Base-by-base conservation (phyloP, 2,797 vertebrate genomes). In the Epinephelus awoara region DNA sequence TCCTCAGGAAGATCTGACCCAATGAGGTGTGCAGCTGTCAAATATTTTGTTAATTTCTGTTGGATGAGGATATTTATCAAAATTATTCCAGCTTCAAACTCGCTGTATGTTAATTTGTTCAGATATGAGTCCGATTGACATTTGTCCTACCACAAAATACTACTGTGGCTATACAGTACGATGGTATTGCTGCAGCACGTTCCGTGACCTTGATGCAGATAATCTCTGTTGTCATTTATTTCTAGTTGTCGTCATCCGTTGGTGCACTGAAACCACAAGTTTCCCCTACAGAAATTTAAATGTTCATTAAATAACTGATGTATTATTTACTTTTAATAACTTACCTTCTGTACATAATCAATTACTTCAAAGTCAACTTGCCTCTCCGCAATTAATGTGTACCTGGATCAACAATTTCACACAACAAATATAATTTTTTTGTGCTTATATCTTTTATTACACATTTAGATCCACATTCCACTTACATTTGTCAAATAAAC, bases 361-460 rank as follows among this genome's bases (percentile, higher is more conserved):
- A 50, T 21, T 12, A 55, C 40, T 42, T 52, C 27, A 61, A 58
- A 27, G 0, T 25, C 1, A 29, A 49, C 1, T 59, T 61, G 18
- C 12, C 11, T 72, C 15, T 66, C 9, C 17, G 13, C 17, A 51
- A 25, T 14, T 64, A 21, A 29, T 42, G 18, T 2, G 18, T 44
- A 21, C 9, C 21, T 72, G 7, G 5, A 50, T 76, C 2, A 72
- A 29, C 15, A 59, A 21, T 49, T 9, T 21, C 62, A 83, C 56
- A 69, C 52, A 27, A 46, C 23, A 59, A 18, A 67, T 57, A 2
- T 40, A 3, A 54, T 2, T 51, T 38, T 44, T 13, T 67, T 62
- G 13, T 75, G 58, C 55, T 81, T 75, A 61, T 58, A 0, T 52
- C 40, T 82, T 93, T 93, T 92, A 91, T 92, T 94, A 23, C 46